Base-by-base conservation (phyloP, 2,888 invertebrate genomes). In the Phyllotreta striolata region DNA sequence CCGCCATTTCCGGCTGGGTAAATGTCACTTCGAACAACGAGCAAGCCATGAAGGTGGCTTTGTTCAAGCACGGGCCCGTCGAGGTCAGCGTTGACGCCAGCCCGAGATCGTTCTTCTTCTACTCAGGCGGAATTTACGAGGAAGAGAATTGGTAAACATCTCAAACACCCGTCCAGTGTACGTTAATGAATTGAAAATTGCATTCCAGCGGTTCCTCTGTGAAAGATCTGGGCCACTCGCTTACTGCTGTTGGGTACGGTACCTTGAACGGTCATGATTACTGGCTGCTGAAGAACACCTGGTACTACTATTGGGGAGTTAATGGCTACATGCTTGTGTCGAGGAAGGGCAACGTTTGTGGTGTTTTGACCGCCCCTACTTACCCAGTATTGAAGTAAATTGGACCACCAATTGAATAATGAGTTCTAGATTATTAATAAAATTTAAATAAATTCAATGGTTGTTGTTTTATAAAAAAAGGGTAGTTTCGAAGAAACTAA, bases 241-340 rank as follows among this genome's bases (percentile, higher is more conserved):
- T 98, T 0, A 80, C 98, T 62, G 95, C 94, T 3, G 96, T 97
- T 0, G 98, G 95, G 0, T 98, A 92, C 80, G 97, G 97, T 0
- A 86, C 85, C 8, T 84, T 97, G 24, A 88, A 91, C 73, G 93
- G 92, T 0, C 85, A 93, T 76, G 88, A 89, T 64, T 98, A 95
- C 81, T 98, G 97, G 97, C 84, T 97, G 58, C 83, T 97, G 6
- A 97, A 96, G 83, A 97, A 97, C 83, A 96, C 96, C 0, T 97
- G 97, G 97, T 96, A 96, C 0, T 97, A 94, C 72, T 89, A 95
- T 78, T 97, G 96, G 97, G 97, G 97, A 39, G 96, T 97, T 78
- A 95, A 95, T 79, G 97, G 97, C 0, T 98, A 97, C 76, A 88
- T 97, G 0, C 85, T 97, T 1, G 97, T 98, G 91, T 87, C 95